phyloP scores from a whole-genome alignment of 2,888 invertebrate species.

The Ceratothoa steindachneri region DNA sequence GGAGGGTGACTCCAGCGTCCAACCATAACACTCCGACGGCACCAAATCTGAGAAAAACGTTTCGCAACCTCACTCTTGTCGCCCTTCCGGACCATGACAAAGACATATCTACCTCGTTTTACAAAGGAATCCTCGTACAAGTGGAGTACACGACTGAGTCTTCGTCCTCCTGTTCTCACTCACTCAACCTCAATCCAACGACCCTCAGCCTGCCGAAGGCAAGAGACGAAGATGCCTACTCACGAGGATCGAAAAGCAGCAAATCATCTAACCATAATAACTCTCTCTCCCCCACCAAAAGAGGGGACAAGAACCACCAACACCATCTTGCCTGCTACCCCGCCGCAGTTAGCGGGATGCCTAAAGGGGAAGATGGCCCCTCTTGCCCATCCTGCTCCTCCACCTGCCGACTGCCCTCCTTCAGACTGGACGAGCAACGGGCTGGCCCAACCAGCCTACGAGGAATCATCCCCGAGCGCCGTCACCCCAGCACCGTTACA shows the following conservation, averaged over 20 bases:
- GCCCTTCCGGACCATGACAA: slow-evolving; percentile 6
- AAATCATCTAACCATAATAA: not conserved
- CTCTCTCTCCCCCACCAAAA: not conserved
- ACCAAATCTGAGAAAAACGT: slow-evolving; percentile 8
- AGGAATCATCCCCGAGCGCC: not conserved
- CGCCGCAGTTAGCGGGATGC: not conserved
- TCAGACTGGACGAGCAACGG: not conserved
- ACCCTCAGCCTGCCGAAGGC: not conserved
- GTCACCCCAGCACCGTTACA: not conserved
- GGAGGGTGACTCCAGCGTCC: slow-evolving; percentile 13
- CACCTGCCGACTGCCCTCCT: not conserved
- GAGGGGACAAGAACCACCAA: not conserved
- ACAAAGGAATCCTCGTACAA: slow-evolving; percentile 48
- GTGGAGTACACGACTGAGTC: slow-evolving; percentile 48
- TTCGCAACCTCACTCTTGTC: slow-evolving; percentile 6
- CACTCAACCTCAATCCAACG: not conserved
- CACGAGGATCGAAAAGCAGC: not conserved
- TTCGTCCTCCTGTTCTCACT: not conserved
- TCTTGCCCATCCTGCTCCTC: not conserved
- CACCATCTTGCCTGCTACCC: slow-evolving; percentile 2
- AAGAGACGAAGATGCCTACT: not conserved
- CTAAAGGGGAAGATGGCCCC: not conserved
- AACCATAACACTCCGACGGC: not conserved
- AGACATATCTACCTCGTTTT: slow-evolving; percentile 10
- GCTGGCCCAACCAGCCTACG: not conserved